Conservation (phyloP, 2,888 invertebrate species). For the Actias luna region DNA sequence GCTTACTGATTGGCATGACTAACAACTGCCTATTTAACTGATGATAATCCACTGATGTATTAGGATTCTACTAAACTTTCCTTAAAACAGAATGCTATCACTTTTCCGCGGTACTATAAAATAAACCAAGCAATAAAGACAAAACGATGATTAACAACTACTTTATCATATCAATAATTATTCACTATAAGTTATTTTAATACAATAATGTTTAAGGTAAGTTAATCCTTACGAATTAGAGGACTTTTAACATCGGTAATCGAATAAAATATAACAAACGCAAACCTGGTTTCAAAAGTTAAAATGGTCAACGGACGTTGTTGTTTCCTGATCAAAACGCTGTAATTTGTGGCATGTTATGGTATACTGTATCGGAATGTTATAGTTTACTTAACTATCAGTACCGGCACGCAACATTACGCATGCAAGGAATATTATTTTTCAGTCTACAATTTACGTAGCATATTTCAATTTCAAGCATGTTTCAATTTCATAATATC, state of each 20-base stretch:
- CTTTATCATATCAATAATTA: neutral
- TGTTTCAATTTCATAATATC: conserved; percentile 75
- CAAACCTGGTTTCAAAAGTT: neutral
- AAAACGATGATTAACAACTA: neutral
- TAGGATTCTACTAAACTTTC: too few species aligned
- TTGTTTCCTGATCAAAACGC: conserved; percentile 12
- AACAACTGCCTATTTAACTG: too few species aligned
- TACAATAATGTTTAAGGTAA: neutral
- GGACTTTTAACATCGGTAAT: neutral
- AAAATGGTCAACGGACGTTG: neutral
- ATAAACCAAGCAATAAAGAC: neutral
- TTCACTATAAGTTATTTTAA: neutral
- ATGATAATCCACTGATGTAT: too few species aligned
- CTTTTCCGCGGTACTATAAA: neutral
- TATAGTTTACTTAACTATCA: conserved; percentile 47
- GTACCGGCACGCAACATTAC: conserved; percentile 71
- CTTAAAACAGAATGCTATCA: too few species aligned
- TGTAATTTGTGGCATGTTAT: neutral
- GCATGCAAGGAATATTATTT: conserved; percentile 60
- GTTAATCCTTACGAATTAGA: neutral
- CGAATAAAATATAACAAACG: neutral
- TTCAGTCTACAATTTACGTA: conserved; percentile 44
- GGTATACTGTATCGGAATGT: neutral
- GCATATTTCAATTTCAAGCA: conserved; percentile 63
- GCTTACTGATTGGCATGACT: too few species aligned